phyloP scores from a whole-genome alignment of 2,888 invertebrate genomes.

The Hedychridium roseum region DNA sequence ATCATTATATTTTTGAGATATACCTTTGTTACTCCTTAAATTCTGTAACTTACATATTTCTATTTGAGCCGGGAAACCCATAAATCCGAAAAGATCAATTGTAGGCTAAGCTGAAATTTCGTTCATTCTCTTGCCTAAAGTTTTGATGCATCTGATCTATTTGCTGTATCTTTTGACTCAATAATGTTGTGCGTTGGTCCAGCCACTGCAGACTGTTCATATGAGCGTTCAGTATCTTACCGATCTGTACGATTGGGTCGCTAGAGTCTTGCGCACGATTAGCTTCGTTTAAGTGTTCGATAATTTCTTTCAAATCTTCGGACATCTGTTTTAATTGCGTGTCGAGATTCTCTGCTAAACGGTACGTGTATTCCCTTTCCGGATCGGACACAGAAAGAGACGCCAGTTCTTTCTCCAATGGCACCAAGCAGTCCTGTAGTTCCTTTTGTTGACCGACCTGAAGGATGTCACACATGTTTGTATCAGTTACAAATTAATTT shows the following conservation, averaged over 20 bases:
- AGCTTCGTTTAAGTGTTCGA: conserved; percentile 91
- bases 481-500: neutral
- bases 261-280: conserved; percentile 83
- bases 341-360: conserved; percentile 88
- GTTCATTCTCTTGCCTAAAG: conserved; percentile 78
- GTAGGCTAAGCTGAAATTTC: conserved; percentile 72
- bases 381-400: conserved; percentile 79
- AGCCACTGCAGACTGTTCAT: conserved; percentile 97
- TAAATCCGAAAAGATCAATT: conserved; percentile 37
- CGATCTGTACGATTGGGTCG: conserved; percentile 92
- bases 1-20: conserved; percentile 22
- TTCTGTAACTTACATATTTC: neutral
- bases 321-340: conserved; percentile 94
- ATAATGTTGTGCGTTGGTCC: conserved; percentile 81
- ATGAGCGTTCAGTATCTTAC: conserved; percentile 93
- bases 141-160: conserved; percentile 82
- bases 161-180: conserved; percentile 82
- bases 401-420: conserved; percentile 82
- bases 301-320: conserved; percentile 93
- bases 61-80: neutral
- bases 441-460: conserved; percentile 88
- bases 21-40: conserved; percentile 2
- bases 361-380: conserved; percentile 90
- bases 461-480: too few relatives aligned
- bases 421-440: conserved; percentile 84